Percentiles rank a stretch among this genome's conserved stretches.
Evolutionary conservation across 1,140 invertebrate genomes (phyloP).

Genomic region (Pseudomyrmex flavicornis): DNA sequence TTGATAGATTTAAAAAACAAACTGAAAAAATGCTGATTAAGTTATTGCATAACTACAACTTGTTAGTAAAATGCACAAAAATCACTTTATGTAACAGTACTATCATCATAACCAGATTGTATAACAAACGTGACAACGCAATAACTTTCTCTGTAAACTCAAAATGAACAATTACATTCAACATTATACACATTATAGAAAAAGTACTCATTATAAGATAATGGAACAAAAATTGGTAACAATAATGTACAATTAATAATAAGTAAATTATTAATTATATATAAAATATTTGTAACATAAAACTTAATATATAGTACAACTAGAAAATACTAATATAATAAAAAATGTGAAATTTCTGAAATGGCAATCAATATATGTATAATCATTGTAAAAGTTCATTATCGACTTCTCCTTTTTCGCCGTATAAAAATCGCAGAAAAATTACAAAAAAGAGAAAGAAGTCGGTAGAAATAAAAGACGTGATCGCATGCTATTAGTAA

Average conservation of each 20-base stretch:
- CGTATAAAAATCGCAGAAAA: conserved; percentile 13
- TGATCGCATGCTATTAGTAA: conserved; percentile 85
- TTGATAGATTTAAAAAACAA: neutral
- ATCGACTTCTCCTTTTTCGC: conserved; percentile 15
- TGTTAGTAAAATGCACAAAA: conserved; percentile 51
- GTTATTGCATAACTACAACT: conserved; percentile 13
- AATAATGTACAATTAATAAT: no score
- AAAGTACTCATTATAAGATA: no score
- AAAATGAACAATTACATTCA: conserved; percentile 29
- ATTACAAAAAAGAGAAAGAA: conserved; percentile 29
- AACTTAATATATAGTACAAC: no score
- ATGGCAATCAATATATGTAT: no score
- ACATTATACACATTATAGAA: neutral
- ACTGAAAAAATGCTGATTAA: conserved; percentile 21
- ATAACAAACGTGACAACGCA: conserved; percentile 38
- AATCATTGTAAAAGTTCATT: no score
- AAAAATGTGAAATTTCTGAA: no score
- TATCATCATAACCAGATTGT: conserved; percentile 24
- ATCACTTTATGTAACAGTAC: conserved; percentile 43
- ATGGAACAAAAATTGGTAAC: no score
- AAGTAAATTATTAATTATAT: no score
- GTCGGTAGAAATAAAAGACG: conserved; percentile 23
- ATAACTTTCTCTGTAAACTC: conserved; percentile 44
- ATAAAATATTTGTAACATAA: no score
- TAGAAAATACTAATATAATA: no score